Evolutionary conservation across 2,797 vertebrate genomes (phyloP).

Genomic region (Diglossa cyanea): DNA sequence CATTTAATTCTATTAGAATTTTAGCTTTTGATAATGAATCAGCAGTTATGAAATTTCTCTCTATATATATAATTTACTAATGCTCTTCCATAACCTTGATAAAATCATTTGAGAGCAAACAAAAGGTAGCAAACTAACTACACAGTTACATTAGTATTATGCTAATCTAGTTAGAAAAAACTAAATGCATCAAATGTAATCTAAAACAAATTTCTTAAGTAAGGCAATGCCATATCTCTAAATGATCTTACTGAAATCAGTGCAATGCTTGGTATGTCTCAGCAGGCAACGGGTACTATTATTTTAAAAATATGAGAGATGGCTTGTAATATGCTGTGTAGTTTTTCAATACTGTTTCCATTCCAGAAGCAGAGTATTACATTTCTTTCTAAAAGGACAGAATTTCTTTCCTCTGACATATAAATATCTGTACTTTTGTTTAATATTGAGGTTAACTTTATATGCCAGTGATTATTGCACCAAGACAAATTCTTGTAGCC

Average conservation of each 20-base stretch:
- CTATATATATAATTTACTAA: background rate
- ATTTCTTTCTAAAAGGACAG: background rate
- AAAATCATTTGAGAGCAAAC: background rate
- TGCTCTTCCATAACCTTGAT: background rate
- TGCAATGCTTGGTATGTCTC: background rate
- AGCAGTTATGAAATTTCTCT: background rate
- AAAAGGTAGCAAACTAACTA: background rate
- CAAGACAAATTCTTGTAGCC: background rate
- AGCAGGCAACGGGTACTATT: background rate
- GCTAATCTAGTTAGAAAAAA: background rate
- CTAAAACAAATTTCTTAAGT: background rate
- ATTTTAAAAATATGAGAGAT: background rate
- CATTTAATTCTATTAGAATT: background rate
- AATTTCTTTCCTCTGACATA: background rate
- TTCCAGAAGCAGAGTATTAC: background rate
- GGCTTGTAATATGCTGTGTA: background rate
- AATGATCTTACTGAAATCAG: background rate
- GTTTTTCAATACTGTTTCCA: background rate
- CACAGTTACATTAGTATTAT: background rate
- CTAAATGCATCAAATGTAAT: background rate
- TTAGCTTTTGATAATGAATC: background rate
- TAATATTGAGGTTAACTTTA: background rate
- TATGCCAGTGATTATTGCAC: background rate
- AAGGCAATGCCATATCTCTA: background rate
- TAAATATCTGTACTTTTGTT: background rate